phyloP scores from a whole-genome alignment of 2,113 vertebrate genomes.

The Triplophysa siluroides region DNA sequence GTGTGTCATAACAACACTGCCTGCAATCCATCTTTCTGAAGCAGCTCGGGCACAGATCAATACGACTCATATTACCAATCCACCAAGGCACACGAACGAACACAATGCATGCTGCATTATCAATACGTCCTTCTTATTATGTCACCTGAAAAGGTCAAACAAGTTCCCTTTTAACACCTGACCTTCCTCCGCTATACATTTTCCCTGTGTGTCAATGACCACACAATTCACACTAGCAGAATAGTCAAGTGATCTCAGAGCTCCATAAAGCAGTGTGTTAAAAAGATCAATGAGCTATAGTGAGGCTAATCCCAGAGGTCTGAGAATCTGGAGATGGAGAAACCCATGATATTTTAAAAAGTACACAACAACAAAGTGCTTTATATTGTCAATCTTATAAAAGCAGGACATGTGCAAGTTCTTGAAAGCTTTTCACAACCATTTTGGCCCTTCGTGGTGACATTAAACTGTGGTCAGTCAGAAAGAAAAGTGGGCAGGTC shows the following conservation, averaged over 20 bases:
- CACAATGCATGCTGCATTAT: slow-evolving; percentile 6
- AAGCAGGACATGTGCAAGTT: not conserved
- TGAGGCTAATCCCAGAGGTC: not conserved
- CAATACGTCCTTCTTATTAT: not conserved
- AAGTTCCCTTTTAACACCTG: slow-evolving; percentile 29
- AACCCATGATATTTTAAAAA: too few relatives aligned
- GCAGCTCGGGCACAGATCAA: slow-evolving; percentile 43
- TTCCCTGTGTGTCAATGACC: not conserved
- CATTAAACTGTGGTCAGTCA: too few relatives aligned
- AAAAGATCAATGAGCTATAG: slow-evolving; percentile 1
- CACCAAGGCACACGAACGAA: not conserved
- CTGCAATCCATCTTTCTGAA: slow-evolving; percentile 38
- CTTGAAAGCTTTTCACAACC: too few relatives aligned
- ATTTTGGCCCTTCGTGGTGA: too few relatives aligned
- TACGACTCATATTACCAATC: slow-evolving; percentile 45
- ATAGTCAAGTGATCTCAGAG: not conserved
- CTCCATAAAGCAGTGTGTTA: not conserved
- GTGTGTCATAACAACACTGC: slow-evolving; percentile 20
- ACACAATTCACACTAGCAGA: not conserved
- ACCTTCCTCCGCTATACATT: slow-evolving; percentile 18
- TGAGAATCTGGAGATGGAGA: not conserved
- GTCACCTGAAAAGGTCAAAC: slow-evolving; percentile 16
- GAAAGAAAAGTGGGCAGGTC: too few relatives aligned
- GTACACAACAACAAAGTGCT: not conserved
- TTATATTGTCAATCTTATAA: not conserved